A percentile compares a stretch with the other conserved stretches of the same genome.
Conservation (phyloP, 2,888 invertebrate species). For the Peribatodes rhomboidaria region DNA sequence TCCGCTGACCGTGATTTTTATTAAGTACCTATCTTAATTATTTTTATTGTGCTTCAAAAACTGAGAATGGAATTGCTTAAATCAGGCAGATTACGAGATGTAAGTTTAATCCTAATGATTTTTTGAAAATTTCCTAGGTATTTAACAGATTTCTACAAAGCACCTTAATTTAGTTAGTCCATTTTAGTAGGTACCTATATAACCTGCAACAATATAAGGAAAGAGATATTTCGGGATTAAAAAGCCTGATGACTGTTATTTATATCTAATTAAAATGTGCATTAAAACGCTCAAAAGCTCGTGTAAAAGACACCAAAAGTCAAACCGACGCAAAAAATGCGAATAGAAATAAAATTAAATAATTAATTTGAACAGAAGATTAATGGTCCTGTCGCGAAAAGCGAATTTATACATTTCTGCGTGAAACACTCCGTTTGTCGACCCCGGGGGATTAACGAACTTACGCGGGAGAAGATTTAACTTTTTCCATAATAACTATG, state of each 20-base stretch:
- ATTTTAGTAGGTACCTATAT: neutral
- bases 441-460: conserved; percentile 45
- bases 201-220: neutral
- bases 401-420: conserved; percentile 41
- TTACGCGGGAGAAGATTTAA: conserved; percentile 12
- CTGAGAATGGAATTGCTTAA: too few species aligned
- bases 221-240: neutral
- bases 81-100: too few species aligned
- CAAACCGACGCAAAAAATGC: conserved; percentile 8
- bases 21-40: too few species aligned
- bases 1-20: too few species aligned
- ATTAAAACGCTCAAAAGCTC: conserved; percentile 5
- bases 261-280: neutral
- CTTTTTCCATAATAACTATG: neutral
- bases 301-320: conserved; percentile 4
- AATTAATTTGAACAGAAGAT: conserved; percentile 43
- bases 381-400: conserved; percentile 43
- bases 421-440: conserved; percentile 36
- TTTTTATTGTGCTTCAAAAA: too few species aligned
- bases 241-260: neutral
- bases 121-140: too few species aligned
- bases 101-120: too few species aligned
- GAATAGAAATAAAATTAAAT: conserved; percentile 32
- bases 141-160: too few species aligned
- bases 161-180: neutral